Percentiles rank a stretch among this genome's conserved stretches.
These are phyloP conservation scores for Danionella cerebrum DNA, from an alignment of 2,113 vertebrate genomes.

Conservation along the genomic window DNA sequence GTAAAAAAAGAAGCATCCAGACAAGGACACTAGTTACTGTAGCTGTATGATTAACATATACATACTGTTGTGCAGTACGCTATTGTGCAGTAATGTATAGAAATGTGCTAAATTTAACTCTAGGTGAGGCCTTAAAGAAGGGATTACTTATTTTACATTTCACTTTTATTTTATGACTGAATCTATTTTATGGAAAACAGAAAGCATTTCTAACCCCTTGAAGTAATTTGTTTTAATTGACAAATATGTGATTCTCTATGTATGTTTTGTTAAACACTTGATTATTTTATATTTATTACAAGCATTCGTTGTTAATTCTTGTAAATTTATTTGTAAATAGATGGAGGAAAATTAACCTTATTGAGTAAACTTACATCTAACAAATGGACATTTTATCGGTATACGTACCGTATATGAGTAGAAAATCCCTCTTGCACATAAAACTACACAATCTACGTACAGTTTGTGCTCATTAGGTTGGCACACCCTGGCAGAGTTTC, in stretches of 20 bases:
- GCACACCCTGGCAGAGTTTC: too few relatives aligned
- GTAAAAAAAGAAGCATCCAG: background rate
- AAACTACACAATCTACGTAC: background rate
- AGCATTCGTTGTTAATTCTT: slow-evolving; percentile 19
- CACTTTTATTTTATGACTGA: slow-evolving; percentile 41
- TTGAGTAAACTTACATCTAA: slow-evolving; percentile 28
- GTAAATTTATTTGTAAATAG: slow-evolving; percentile 51
- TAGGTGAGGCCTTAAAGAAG: slow-evolving; percentile 6
- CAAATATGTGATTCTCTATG: slow-evolving; percentile 31
- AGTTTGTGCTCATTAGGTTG: too few relatives aligned
- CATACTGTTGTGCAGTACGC: background rate
- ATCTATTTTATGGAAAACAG: too few relatives aligned
- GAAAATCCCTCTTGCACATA: background rate
- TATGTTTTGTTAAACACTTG: slow-evolving; percentile 43
- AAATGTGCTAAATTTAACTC: background rate
- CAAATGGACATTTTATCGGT: background rate
- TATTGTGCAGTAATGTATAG: background rate
- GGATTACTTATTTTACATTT: slow-evolving; percentile 6
- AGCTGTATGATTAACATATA: too few relatives aligned
- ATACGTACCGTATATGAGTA: background rate
- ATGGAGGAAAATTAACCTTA: slow-evolving; percentile 32
- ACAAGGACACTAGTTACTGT: background rate
- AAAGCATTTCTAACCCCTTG: too few relatives aligned
- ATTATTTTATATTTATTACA: slow-evolving; percentile 33
- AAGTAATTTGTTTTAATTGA: too few relatives aligned